Evolutionary conservation across 2,797 vertebrate genomes (phyloP).

Genomic region (Vipera latastei): DNA sequence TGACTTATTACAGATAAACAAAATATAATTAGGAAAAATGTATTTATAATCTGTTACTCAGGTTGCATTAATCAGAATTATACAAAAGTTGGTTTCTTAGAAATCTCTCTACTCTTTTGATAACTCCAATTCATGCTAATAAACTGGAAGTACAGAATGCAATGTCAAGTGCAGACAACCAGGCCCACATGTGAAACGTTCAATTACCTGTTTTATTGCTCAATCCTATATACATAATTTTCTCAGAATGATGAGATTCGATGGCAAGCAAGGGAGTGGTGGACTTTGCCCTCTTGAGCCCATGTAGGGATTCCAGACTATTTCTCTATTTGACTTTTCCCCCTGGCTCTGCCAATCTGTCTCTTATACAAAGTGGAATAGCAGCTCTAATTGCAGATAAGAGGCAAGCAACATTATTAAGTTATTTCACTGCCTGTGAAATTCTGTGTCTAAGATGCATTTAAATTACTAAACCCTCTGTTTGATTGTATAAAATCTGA

Average conservation of each 20-base stretch:
- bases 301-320: background rate
- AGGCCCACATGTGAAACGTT: background rate
- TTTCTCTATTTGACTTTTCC: background rate
- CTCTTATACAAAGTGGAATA: background rate
- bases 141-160: background rate
- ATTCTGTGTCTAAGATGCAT: constrained; percentile 6
- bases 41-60: background rate
- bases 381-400: background rate
- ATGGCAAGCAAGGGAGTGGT: background rate
- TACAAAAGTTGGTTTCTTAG: background rate
- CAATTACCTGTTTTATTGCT: background rate
- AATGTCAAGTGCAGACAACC: background rate
- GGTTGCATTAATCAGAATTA: background rate
- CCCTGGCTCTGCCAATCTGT: background rate
- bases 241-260: background rate
- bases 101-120: background rate
- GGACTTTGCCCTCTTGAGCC: background rate
- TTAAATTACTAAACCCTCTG: constrained; percentile 2
- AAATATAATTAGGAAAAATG: background rate
- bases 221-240: background rate
- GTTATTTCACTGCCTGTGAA: background rate
- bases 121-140: background rate
- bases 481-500: constrained; percentile 12
- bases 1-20: background rate
- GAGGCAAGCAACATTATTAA: background rate